These are phyloP conservation scores for Sus scrofa DNA, from an alignment of 2,113 vertebrate species.

Conservation along the genomic window DNA sequence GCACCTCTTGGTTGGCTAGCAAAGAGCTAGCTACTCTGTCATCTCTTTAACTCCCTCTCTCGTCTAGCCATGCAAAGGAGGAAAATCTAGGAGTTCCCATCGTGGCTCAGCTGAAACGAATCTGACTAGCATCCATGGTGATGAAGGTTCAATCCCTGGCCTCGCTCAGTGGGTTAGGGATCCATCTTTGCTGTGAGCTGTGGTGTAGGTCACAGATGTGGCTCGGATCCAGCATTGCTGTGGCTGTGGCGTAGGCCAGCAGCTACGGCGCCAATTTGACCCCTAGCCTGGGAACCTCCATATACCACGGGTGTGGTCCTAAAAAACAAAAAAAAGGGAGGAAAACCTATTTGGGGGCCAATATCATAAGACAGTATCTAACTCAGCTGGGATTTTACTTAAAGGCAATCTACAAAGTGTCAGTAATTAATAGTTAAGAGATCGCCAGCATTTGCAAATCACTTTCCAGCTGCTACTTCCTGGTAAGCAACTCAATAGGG, in stretches of 20 bases:
- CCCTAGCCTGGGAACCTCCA: too few species aligned
- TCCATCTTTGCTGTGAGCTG: too few species aligned
- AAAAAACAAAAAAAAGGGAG: too few species aligned
- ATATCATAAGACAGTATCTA: slow-evolving; percentile 47
- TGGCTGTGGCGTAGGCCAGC: too few species aligned
- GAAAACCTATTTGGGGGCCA: slow-evolving; percentile 21
- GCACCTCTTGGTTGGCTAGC: slow-evolving; percentile 33
- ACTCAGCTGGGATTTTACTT: slow-evolving; percentile 71
- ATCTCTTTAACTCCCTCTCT: slow-evolving; percentile 57
- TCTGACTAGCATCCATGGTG: too few species aligned
- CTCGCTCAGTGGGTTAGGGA: too few species aligned
- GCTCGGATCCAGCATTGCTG: too few species aligned
- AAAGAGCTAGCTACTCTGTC: slow-evolving; percentile 54
- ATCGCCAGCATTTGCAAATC: slow-evolving; percentile 64
- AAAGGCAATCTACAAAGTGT: slow-evolving; percentile 68
- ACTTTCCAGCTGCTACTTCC: slow-evolving; percentile 60
- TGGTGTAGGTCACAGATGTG: too few species aligned
- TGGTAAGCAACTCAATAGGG: slow-evolving; percentile 63
- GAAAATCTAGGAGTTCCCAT: neutral
- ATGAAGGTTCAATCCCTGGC: too few species aligned
- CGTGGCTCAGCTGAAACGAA: too few species aligned
- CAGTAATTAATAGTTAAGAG: slow-evolving; percentile 76
- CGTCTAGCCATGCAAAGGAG: slow-evolving; percentile 61
- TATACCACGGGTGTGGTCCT: too few species aligned
- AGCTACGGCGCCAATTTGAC: too few species aligned